Conservation (phyloP, 2,888 invertebrate species). For the Ichneumoninae sp. region DNA sequence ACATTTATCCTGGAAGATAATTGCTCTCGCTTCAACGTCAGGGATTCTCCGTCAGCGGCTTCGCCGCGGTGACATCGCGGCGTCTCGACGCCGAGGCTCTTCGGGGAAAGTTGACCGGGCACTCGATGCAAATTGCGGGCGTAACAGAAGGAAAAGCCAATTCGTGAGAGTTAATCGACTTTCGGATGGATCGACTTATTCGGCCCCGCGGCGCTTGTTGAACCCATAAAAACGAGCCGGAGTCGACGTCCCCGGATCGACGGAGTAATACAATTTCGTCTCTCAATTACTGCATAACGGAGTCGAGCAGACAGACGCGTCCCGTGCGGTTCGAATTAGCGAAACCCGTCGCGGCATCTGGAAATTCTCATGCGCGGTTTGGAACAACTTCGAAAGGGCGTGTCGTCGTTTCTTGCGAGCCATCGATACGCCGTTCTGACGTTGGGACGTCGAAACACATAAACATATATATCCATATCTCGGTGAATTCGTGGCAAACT, state of each 20-base stretch:
- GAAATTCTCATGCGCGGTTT: slow-evolving; percentile 11
- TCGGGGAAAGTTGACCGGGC: too few species aligned
- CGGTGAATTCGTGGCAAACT: slow-evolving; percentile 22
- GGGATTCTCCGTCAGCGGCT: neutral
- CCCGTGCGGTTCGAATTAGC: slow-evolving; percentile 3
- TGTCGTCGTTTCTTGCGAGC: neutral
- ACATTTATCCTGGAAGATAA: slow-evolving; percentile 2
- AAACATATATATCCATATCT: neutral
- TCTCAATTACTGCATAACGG: slow-evolving; percentile 14
- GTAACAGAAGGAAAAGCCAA: too few species aligned
- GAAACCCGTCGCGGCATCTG: neutral
- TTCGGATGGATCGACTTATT: neutral
- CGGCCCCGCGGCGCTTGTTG: neutral
- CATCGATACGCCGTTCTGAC: neutral
- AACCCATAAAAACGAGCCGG: neutral
- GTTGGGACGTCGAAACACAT: neutral
- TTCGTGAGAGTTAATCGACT: too few species aligned
- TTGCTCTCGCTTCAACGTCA: neutral
- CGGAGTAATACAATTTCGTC: slow-evolving; percentile 31
- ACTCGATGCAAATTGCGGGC: too few species aligned
- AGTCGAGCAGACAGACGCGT: slow-evolving; percentile 9
- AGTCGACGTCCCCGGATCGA: slow-evolving; percentile 19
- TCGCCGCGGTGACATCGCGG: too few species aligned
- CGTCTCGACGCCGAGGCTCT: too few species aligned
- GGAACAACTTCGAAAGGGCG: neutral